Percentiles rank a stretch among this genome's conserved stretches.
These are phyloP conservation scores for Emesis russula DNA, from an alignment of 2,888 invertebrate species.

Conservation along the genomic window DNA sequence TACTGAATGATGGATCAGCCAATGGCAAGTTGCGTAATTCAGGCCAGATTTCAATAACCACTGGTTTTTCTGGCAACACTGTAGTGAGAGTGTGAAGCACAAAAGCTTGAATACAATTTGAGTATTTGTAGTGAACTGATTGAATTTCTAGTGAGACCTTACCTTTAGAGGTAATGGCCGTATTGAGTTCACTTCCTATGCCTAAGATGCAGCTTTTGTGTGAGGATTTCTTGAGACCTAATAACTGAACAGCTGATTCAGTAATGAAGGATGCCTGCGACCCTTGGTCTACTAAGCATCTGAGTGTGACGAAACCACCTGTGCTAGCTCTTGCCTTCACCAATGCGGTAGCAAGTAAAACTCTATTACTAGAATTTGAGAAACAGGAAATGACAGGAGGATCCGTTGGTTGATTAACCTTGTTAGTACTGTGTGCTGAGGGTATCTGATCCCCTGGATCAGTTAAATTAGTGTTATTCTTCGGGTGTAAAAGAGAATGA, in stretches of 20 bases:
- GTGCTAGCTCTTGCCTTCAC: slow-evolving; percentile 56
- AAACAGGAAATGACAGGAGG: slow-evolving; percentile 29
- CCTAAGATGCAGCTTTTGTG: slow-evolving; percentile 56
- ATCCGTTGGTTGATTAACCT: too few relatives aligned
- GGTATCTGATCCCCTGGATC: too few relatives aligned
- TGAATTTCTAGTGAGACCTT: slow-evolving; percentile 17
- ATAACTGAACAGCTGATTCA: slow-evolving; percentile 68
- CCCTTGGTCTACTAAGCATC: slow-evolving; percentile 84
- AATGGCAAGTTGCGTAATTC: neutral
- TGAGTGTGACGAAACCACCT: slow-evolving; percentile 47
- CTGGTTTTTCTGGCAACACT: slow-evolving; percentile 53
- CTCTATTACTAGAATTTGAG: slow-evolving; percentile 44
- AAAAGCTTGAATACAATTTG: slow-evolving; percentile 61
- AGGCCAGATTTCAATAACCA: slow-evolving; percentile 34
- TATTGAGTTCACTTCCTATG: slow-evolving; percentile 49
- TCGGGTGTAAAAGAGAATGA: slow-evolving; percentile 79
- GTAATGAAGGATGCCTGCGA: slow-evolving; percentile 85
- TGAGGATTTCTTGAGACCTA: slow-evolving; percentile 64
- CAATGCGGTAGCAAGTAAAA: slow-evolving; percentile 75
- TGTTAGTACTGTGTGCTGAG: too few relatives aligned
- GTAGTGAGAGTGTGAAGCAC: slow-evolving; percentile 60
- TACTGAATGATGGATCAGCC: slow-evolving; percentile 68
- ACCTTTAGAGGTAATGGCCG: too few relatives aligned
- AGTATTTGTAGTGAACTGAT: slow-evolving; percentile 58
- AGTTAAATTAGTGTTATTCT: neutral